Conservation (phyloP, 2,797 vertebrate species). For the Manis javanica region DNA sequence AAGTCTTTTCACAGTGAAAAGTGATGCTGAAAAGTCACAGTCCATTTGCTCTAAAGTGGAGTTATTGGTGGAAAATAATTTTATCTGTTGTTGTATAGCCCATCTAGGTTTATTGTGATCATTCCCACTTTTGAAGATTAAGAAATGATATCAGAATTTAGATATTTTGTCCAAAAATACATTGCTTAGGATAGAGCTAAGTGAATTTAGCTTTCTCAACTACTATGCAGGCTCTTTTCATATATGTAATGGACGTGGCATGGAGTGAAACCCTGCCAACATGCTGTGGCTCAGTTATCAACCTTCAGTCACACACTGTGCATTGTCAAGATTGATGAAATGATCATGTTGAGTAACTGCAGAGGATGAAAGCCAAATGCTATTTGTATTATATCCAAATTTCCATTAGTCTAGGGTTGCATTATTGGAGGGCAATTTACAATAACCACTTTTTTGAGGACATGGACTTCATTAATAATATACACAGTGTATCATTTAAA, state of each 20-base stretch:
- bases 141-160: not conserved
- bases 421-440: not conserved
- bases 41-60: not conserved
- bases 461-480: not conserved
- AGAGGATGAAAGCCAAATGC: not conserved
- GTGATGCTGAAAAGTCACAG: not conserved
- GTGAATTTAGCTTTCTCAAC: not conserved
- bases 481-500: not conserved
- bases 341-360: not conserved
- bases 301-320: not conserved
- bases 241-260: too few species aligned
- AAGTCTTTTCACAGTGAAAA: constrained; percentile 25
- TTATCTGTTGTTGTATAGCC: not conserved
- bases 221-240: not conserved
- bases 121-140: not conserved
- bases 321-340: not conserved
- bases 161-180: not conserved
- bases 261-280: not conserved
- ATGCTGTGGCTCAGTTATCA: not conserved
- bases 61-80: not conserved
- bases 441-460: not conserved
- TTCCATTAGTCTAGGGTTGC: not conserved
- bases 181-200: not conserved
- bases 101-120: not conserved
- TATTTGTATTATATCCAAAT: not conserved